Evolutionary conservation across 2,888 invertebrate genomes (phyloP).

Genomic region (Coenonympha glycerion): DNA sequence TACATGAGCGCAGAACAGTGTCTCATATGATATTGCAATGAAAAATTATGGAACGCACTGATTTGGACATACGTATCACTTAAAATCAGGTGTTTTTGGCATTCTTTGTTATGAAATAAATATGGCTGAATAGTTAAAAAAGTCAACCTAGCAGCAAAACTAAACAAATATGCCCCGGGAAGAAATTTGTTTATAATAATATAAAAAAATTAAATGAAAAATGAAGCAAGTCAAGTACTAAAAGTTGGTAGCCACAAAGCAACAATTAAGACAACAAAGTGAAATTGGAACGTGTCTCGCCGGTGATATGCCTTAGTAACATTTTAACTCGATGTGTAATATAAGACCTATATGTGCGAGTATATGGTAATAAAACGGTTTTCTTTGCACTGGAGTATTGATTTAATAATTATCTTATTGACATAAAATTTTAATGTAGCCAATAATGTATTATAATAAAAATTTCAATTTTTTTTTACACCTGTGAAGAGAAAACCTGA

Average conservation of each 20-base stretch:
- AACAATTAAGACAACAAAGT: background rate
- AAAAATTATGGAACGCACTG: too few relatives aligned
- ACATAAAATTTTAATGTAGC: conserved; percentile 9
- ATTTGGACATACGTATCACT: too few relatives aligned
- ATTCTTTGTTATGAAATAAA: too few relatives aligned
- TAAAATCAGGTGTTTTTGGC: too few relatives aligned
- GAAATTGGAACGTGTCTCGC: conserved; percentile 16
- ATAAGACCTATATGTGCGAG: too few relatives aligned
- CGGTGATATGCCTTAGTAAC: conserved; percentile 24
- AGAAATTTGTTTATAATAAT: background rate
- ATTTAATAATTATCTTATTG: conserved; percentile 15
- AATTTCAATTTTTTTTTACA: background rate
- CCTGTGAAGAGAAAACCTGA: conserved; percentile 7
- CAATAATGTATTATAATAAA: conserved; percentile 10
- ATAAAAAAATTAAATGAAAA: background rate
- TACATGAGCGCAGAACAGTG: too few relatives aligned
- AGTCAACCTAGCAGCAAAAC: too few relatives aligned
- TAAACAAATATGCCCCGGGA: background rate
- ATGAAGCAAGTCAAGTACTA: background rate
- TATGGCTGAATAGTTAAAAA: too few relatives aligned
- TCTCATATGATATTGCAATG: too few relatives aligned
- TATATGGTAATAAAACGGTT: conserved; percentile 2
- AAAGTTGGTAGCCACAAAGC: conserved; percentile 5
- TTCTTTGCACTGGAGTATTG: conserved; percentile 13
- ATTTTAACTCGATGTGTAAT: conserved; percentile 20